Evolutionary conservation across 2,888 invertebrate species (phyloP).

Genomic region (Apamea sordens): DNA sequence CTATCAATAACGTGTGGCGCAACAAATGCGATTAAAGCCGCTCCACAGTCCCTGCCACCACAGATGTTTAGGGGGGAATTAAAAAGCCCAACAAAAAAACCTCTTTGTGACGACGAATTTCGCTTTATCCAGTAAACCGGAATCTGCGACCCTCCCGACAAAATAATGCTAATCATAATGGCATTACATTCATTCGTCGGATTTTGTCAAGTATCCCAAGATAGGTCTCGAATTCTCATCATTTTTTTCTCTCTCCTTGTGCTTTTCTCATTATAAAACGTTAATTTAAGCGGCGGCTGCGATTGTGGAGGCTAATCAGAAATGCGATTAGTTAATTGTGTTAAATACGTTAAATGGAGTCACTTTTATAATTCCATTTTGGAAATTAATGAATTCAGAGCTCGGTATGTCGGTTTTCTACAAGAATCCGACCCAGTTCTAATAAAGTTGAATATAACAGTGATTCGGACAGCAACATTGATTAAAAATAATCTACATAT

Average conservation of each 20-base stretch:
- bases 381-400: slow-evolving; percentile 28
- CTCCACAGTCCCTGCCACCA: slow-evolving; percentile 78
- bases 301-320: slow-evolving; percentile 75
- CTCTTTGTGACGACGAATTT: slow-evolving; percentile 86
- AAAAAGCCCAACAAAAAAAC: slow-evolving; percentile 82
- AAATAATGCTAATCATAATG: slow-evolving; percentile 90
- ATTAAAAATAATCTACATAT: neutral
- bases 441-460: slow-evolving; percentile 9
- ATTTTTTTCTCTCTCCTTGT: slow-evolving; percentile 77
- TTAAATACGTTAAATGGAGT: slow-evolving; percentile 57
- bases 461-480: slow-evolving; percentile 1
- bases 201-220: slow-evolving; percentile 87
- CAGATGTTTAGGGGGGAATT: slow-evolving; percentile 86
- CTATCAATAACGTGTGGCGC: slow-evolving; percentile 87
- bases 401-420: slow-evolving; percentile 28
- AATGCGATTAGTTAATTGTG: slow-evolving; percentile 74
- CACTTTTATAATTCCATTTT: slow-evolving; percentile 35
- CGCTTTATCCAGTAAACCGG: slow-evolving; percentile 88
- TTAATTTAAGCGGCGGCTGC: slow-evolving; percentile 79
- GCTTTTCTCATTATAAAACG: slow-evolving; percentile 83
- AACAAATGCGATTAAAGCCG: slow-evolving; percentile 88
- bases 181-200: slow-evolving; percentile 89
- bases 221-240: slow-evolving; percentile 80
- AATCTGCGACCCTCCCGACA: slow-evolving; percentile 85
- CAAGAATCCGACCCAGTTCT: slow-evolving; percentile 17